Conservation (phyloP, 2,113 vertebrate genomes). For the Muntiacus muntjak region DNA sequence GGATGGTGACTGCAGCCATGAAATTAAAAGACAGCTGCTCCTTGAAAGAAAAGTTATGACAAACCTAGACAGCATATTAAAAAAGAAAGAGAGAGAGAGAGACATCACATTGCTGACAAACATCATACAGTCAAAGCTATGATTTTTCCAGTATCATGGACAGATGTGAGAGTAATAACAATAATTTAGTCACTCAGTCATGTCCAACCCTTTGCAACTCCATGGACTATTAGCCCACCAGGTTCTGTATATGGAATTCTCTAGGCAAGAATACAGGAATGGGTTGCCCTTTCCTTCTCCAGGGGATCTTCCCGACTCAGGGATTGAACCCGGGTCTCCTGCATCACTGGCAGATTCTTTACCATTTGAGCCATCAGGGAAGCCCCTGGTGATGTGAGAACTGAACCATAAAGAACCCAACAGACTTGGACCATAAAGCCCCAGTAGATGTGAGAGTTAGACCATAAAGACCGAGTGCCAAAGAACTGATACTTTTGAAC, state of each 20-base stretch:
- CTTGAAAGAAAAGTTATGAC: neutral
- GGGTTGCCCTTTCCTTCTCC: neutral
- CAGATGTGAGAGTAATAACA: neutral
- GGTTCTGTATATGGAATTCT: neutral
- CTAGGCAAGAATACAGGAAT: neutral
- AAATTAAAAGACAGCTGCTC: neutral
- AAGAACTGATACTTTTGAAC: neutral
- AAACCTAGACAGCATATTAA: neutral
- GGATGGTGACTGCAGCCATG: neutral
- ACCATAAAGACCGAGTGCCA: neutral
- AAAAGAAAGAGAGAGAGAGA: neutral
- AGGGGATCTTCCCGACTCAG: neutral
- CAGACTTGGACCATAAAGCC: neutral
- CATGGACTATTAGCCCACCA: neutral
- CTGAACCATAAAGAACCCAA: neutral
- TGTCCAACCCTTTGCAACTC: neutral
- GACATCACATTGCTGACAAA: neutral
- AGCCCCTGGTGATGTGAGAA: neutral
- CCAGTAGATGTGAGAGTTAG: neutral
- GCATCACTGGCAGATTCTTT: neutral
- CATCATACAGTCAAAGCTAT: neutral
- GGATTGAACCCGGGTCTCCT: fast-evolving
- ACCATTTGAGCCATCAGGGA: neutral
- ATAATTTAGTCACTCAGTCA: neutral
- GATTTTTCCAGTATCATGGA: neutral